Evolutionary conservation across 1,140 invertebrate genomes (phyloP).

Genomic region (Nymphalis io): DNA sequence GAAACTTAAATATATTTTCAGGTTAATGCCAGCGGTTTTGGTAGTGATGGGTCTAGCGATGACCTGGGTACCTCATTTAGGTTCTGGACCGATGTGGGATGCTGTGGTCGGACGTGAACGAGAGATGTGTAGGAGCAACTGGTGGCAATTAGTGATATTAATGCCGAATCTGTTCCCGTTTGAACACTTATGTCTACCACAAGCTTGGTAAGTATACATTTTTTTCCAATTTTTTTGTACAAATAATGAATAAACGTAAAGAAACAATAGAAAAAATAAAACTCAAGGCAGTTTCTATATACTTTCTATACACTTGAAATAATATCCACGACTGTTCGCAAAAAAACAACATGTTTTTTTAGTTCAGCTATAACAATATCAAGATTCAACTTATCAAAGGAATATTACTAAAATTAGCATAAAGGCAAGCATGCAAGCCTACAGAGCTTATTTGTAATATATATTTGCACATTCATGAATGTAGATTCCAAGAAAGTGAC

Average conservation of each 20-base stretch:
- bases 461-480: no score
- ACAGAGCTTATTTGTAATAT: no score
- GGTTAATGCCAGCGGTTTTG: conserved; percentile 68
- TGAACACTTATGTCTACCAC: conserved; percentile 68
- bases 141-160: conserved; percentile 75
- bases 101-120: conserved; percentile 68
- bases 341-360: no score
- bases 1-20: conserved; percentile 31
- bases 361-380: no score
- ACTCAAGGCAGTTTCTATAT: no score
- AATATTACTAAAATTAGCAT: no score
- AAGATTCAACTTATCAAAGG: no score
- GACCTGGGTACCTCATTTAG: conserved; percentile 72
- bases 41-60: conserved; percentile 73
- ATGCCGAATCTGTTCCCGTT: conserved; percentile 74
- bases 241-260: neutral
- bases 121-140: conserved; percentile 66
- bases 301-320: no score
- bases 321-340: no score
- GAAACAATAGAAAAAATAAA: no score
- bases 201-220: conserved; percentile 63
- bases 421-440: no score
- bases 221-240: neutral
- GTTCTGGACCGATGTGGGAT: conserved; percentile 74
- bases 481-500: no score